Evolutionary conservation across 1,140 invertebrate species (phyloP), one percentile per base, ranked within the genome.

Genomic region (Heterodera schachtii): DNA sequence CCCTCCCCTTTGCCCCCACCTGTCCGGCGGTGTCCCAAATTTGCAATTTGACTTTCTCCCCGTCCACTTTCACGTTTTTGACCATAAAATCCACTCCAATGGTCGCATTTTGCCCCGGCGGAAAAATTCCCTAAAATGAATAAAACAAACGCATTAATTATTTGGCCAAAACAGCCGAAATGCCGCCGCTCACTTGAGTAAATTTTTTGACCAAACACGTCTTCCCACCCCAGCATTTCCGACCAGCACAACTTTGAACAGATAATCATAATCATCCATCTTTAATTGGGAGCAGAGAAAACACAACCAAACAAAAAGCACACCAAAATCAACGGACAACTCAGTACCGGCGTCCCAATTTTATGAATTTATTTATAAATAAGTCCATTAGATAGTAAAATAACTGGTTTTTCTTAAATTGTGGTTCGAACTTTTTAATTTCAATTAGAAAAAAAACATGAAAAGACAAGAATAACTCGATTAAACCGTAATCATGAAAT

Each of bases 1-100:
- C n/a, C n/a, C n/a, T n/a, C n/a, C n/a, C n/a, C n/a, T 49, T 43
- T 16, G 46, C 73, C 47, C 64, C 57, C 52, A 85, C 85, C 66
- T 86, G 86, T 60, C 86, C 85, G 8, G 86, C 86, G n/a, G 86
- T 87, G 64, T 86, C 85, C 85, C 81, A 86, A 60, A 88, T 88
- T 77, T 87, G 84, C 41, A 86, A 67, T 93, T 97, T 97, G 81
- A 97, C 93, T 92, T 94, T 94, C 91, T 97, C 96, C n/a, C 94
- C 94, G 91, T 96, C 95, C 71, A 97, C 93, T 79, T 94, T 92
- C 11, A 97, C 93, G 43, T 95, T 96, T 93, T 97, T 97, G 94
- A 97, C 97, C 84, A 95, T 96, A 91, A 97, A 97, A 91, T 97
- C 96, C 43, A 97, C 95, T 70, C 95, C 95, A 86, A 97, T 97